Evolutionary conservation across 2,888 invertebrate genomes (phyloP).

Genomic region (Epirrhoe alternata): DNA sequence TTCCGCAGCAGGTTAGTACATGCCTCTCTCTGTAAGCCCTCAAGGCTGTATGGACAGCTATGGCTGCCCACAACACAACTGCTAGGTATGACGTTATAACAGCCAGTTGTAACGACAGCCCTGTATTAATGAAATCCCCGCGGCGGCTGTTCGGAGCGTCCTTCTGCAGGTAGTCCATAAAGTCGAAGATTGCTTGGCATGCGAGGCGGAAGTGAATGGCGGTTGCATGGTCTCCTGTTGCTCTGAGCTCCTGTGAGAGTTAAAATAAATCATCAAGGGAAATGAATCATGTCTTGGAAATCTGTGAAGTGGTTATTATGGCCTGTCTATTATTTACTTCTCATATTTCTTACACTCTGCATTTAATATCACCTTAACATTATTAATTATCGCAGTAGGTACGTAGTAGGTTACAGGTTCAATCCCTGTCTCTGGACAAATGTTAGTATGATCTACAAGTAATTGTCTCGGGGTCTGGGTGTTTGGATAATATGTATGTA

Average conservation of each 20-base stretch:
- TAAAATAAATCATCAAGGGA: not conserved
- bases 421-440: no score
- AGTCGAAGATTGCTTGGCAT: constrained; percentile 91
- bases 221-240: constrained; percentile 84
- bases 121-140: constrained; percentile 90
- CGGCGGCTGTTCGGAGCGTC: constrained; percentile 87
- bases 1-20: constrained; percentile 79
- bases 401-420: no score
- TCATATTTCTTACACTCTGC: no score
- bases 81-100: constrained; percentile 87
- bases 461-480: no score
- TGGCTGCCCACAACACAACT: constrained; percentile 83
- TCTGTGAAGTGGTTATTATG: no score
- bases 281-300: no score
- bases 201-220: constrained; percentile 87
- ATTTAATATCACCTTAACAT: no score
- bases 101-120: constrained; percentile 87
- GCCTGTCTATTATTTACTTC: no score
- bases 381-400: no score
- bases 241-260: constrained; percentile 69
- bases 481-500: no score
- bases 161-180: constrained; percentile 93
- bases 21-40: constrained; percentile 79
- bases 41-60: constrained; percentile 80
- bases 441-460: no score